These are phyloP conservation scores for Brachyptera risi DNA, from an alignment of 2,888 invertebrate species.

Conservation along the genomic window DNA sequence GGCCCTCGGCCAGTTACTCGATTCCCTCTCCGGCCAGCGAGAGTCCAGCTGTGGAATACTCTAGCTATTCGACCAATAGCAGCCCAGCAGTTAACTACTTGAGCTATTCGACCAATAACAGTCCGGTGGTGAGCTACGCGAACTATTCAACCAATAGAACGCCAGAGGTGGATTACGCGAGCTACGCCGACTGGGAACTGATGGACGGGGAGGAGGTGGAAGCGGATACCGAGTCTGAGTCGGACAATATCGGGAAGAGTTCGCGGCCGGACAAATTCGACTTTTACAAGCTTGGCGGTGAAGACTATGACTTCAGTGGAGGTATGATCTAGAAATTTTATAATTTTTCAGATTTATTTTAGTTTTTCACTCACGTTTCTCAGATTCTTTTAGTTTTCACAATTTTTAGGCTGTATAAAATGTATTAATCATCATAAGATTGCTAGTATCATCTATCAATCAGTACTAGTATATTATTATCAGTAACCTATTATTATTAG, in stretches of 20 bases:
- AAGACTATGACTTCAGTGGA: constrained; percentile 36
- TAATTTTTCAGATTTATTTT: too few relatives aligned
- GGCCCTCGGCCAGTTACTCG: too few relatives aligned
- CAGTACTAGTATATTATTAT: too few relatives aligned
- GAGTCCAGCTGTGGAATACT: not conserved
- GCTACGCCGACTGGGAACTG: constrained; percentile 39
- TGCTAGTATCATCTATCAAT: too few relatives aligned
- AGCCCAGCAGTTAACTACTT: too few relatives aligned
- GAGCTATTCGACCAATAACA: not conserved
- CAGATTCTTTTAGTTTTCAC: too few relatives aligned
- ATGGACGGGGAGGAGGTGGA: constrained; percentile 30
- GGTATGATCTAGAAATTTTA: constrained; percentile 35
- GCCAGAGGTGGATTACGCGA: constrained; percentile 37
- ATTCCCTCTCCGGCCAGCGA: not conserved
- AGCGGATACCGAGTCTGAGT: constrained; percentile 31
- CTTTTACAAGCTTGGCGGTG: constrained; percentile 34
- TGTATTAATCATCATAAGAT: too few relatives aligned
- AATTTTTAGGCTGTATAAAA: too few relatives aligned
- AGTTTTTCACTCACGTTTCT: too few relatives aligned
- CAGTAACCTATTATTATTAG: too few relatives aligned
- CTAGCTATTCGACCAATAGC: not conserved
- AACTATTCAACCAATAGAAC: not conserved
- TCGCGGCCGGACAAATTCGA: constrained; percentile 24
- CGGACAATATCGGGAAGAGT: not conserved
- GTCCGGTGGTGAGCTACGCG: too few relatives aligned